Percentiles rank a stretch among this genome's conserved stretches.
Evolutionary conservation across 2,797 vertebrate genomes (phyloP).

Genomic region (Todus mexicanus): DNA sequence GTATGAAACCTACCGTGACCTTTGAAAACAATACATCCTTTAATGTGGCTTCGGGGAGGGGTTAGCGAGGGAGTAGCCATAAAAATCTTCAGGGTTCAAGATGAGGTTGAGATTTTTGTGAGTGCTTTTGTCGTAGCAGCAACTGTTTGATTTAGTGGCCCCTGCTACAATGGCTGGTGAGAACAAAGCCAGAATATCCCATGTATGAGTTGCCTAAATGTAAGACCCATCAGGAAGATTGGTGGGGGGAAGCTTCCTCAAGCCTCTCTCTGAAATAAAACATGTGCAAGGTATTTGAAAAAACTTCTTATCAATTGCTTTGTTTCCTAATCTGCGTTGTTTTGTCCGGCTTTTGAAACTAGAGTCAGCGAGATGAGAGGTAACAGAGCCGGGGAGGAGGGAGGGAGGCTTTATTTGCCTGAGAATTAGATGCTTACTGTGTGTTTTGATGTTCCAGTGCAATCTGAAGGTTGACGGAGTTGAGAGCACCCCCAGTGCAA

Average conservation of each 20-base stretch:
- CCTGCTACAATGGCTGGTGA: constrained; percentile 70
- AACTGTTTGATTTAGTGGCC: constrained; percentile 79
- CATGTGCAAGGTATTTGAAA: background rate
- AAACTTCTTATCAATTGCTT: background rate
- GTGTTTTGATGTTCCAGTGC: background rate
- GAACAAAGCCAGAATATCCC: constrained; percentile 71
- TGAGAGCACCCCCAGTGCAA: background rate
- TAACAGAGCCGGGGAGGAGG: background rate
- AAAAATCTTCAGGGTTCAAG: constrained; percentile 87
- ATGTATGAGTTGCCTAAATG: constrained; percentile 35
- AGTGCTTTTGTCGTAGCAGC: constrained; percentile 77
- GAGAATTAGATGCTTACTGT: background rate
- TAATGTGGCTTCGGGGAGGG: constrained; percentile 82
- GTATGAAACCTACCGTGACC: constrained; percentile 89
- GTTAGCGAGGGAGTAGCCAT: constrained; percentile 71
- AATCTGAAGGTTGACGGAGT: constrained; percentile 42
- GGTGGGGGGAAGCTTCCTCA: background rate
- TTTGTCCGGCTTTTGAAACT: background rate
- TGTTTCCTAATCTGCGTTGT: background rate
- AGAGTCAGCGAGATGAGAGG: background rate
- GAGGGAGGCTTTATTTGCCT: background rate
- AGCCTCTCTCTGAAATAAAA: background rate
- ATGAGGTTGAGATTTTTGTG: constrained; percentile 81
- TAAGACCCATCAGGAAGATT: background rate
- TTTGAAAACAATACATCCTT: constrained; percentile 89